A percentile compares a stretch with the other conserved stretches of the same genome.
Conservation (phyloP, 2,888 invertebrate genomes). For the Oscheius myriophilus region DNA sequence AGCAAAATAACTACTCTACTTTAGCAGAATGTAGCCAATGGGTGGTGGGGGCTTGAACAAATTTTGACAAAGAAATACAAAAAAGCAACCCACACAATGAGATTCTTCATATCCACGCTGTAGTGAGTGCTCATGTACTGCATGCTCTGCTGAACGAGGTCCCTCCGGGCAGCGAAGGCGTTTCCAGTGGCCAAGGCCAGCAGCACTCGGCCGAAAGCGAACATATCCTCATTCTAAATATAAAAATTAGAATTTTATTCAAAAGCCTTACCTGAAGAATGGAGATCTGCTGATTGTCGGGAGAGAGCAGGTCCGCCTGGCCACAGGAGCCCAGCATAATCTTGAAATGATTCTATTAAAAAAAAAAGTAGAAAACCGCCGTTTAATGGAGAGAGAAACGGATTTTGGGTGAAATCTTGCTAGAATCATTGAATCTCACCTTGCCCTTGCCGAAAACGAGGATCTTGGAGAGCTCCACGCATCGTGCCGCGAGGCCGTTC, state of each 20-base stretch:
- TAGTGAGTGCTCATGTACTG: conserved; percentile 89
- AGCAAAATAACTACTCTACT: no score
- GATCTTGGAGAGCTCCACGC: conserved; percentile 91
- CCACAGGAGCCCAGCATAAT: conserved; percentile 40
- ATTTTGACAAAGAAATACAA: no score
- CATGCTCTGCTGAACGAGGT: conserved; percentile 72
- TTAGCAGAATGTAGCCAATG: no score
- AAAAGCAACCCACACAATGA: conserved; percentile 81
- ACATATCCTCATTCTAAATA: not conserved
- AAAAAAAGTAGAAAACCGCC: no score
- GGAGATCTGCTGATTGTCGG: conserved; percentile 31
- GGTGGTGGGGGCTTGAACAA: no score
- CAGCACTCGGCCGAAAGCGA: conserved; percentile 81
- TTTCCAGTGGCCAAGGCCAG: conserved; percentile 92
- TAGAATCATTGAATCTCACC: conserved; percentile 20
- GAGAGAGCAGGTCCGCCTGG: conserved; percentile 39
- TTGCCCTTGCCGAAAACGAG: conserved; percentile 70
- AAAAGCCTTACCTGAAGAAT: conserved; percentile 33
- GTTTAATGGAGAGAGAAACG: not conserved
- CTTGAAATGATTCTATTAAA: conserved; percentile 11
- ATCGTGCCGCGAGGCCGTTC: conserved; percentile 82
- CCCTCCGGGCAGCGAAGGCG: conserved; percentile 80
- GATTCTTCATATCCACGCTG: conserved; percentile 90
- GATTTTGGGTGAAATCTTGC: not conserved
- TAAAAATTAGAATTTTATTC: not conserved